Base-by-base conservation (phyloP, 2,113 vertebrate species). In the Sprattus sprattus region DNA sequence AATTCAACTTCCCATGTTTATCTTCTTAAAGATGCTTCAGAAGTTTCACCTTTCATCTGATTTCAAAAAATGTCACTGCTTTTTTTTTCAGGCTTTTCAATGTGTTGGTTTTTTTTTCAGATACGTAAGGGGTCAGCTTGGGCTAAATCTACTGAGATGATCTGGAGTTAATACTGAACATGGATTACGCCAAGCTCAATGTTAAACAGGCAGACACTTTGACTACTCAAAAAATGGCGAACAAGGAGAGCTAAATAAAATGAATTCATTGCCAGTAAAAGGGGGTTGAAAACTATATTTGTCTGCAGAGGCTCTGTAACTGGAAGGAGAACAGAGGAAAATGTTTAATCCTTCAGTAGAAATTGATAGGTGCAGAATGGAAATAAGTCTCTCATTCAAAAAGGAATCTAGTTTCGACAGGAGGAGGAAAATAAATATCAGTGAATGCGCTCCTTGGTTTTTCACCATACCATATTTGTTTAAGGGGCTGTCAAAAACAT, bases 241-340 rank as follows among this genome's bases (percentile, higher is more conserved):
- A 89, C 85, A 84, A 83, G 64, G 87, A 92, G 84, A 89, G 88
- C 89, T 92, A 91, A 92, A 93, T 92, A 90, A 92, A 90, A 94
- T 93, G 91, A 90, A 91, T 92, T 91, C 89, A 89, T 83, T 95
- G 92, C 94, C 94, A 93, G 93, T 93, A 94, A 94, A 91, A 92
- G 92, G 91, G 89, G 87, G 88, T 91, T 90, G 88, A 90, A 92
- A 92, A 89, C 92, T 95, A 94, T 92, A 93, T 93, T 94, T 92
- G 90, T 93, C 91, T 81, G 84, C 89, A 52, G 92, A 93, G 92
- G 92, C 92, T 91, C 89, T 86, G 91, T 92, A 91, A 91, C 94
- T 94, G 94, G 94, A 96, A 94, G 89, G 39, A 89, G 89, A 91
- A 93, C 89, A 90, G 91, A 93, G 91, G 88, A 92, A 93, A 90